Percentiles rank a stretch among this genome's conserved stretches.
Evolutionary conservation across 2,113 vertebrate species (phyloP).

Genomic region (Vulpes ferrilata): DNA sequence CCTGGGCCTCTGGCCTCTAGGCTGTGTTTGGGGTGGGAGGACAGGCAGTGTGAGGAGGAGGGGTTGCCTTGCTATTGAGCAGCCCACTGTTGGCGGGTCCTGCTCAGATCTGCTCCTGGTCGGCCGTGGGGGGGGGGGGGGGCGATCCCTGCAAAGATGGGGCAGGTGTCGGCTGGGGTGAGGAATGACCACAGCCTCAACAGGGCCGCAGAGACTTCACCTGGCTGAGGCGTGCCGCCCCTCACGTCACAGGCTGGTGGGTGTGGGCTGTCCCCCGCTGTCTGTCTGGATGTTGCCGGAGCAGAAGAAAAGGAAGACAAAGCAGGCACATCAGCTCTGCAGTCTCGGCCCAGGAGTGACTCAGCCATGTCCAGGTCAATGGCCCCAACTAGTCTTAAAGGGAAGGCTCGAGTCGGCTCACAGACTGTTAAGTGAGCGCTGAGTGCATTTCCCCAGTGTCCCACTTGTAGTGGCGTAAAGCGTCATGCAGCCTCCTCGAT

Average conservation of each 20-base stretch:
- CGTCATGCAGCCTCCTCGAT: not conserved
- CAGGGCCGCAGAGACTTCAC: not conserved
- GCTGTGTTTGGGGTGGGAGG: not conserved
- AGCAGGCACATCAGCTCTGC: not conserved
- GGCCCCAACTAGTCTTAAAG: not conserved
- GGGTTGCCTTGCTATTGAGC: fast-evolving
- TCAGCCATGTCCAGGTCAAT: not conserved
- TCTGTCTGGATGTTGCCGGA: not conserved
- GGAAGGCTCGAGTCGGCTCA: not conserved
- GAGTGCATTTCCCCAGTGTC: not conserved
- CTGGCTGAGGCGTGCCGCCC: fast-evolving
- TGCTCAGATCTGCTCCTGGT: not conserved
- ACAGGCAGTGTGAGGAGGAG: not conserved
- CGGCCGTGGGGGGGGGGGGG: fast-evolving
- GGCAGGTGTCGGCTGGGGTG: fast-evolving
- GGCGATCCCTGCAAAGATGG: not conserved
- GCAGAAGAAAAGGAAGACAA: not conserved
- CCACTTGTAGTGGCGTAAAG: not conserved
- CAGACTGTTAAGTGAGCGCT: fast-evolving
- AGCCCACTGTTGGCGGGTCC: not conserved
- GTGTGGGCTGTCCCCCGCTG: not conserved
- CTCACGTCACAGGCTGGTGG: not conserved
- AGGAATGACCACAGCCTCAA: fast-evolving
- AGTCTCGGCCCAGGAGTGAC: not conserved
- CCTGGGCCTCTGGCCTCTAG: not conserved